These are phyloP conservation scores for Hippasteria phrygiana DNA, from an alignment of 53 echinoderm and acorn worm species.

Conservation along the genomic window DNA sequence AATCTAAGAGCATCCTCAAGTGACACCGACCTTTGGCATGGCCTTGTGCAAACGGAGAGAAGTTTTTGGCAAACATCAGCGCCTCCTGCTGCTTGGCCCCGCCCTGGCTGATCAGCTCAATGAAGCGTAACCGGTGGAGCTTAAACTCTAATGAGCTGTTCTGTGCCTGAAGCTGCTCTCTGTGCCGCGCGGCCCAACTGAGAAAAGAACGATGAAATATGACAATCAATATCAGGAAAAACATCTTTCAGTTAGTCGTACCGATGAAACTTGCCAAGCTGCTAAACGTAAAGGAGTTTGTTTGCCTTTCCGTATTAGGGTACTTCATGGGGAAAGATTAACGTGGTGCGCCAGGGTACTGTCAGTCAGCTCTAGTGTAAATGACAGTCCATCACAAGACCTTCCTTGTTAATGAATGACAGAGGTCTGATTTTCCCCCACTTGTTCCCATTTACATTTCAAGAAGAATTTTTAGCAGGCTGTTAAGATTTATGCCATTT, in stretches of 20 bases:
- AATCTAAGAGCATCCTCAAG: background rate
- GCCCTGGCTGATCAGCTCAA: constrained; percentile 87
- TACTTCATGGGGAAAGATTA: too few species aligned
- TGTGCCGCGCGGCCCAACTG: constrained; percentile 88
- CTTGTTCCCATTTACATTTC: too few species aligned
- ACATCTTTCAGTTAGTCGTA: too few species aligned
- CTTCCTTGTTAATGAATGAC: too few species aligned
- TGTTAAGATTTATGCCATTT: too few species aligned
- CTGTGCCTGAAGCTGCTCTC: constrained; percentile 82
- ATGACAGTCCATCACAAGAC: too few species aligned
- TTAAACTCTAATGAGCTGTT: constrained; percentile 94
- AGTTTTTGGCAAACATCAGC: constrained; percentile 79
- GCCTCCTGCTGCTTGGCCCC: constrained; percentile 80
- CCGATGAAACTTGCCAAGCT: too few species aligned
- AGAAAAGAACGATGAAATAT: background rate
- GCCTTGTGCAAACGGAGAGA: constrained; percentile 86
- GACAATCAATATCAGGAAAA: background rate
- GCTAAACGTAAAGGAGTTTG: background rate
- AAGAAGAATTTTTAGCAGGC: too few species aligned
- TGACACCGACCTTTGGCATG: constrained; percentile 85
- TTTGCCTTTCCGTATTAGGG: too few species aligned
- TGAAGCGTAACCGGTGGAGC: constrained; percentile 91
- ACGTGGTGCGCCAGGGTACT: too few species aligned
- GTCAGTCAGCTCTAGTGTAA: too few species aligned
- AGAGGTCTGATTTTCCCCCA: too few species aligned